phyloP scores from a whole-genome alignment of 2,888 invertebrate species.

The Apoda limacodes region DNA sequence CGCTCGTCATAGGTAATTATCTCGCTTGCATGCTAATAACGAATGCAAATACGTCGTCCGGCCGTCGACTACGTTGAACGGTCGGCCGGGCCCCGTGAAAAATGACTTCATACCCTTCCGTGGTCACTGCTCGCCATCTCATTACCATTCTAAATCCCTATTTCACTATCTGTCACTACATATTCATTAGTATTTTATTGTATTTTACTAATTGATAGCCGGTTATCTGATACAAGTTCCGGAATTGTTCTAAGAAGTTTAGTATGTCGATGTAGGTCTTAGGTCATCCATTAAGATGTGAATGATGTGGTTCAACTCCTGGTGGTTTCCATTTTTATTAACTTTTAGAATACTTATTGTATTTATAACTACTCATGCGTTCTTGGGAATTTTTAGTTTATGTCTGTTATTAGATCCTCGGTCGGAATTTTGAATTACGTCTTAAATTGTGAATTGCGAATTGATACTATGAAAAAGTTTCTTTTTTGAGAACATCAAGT shows the following conservation, averaged over 20 bases:
- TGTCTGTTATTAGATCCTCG: no score
- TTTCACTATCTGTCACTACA: conserved; percentile 11
- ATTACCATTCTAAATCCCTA: conserved; percentile 4
- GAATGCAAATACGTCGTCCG: conserved; percentile 50
- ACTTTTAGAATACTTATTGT: no score
- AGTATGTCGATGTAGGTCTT: no score
- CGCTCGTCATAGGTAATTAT: conserved; percentile 58
- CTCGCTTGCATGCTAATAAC: conserved; percentile 51
- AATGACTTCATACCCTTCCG: conserved; percentile 46
- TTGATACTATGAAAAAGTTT: no score
- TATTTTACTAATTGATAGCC: not conserved
- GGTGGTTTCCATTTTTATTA: no score
- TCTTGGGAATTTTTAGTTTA: no score
- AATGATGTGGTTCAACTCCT: no score
- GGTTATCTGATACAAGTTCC: not conserved
- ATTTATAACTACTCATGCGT: no score
- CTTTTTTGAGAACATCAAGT: no score
- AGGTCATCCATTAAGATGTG: no score
- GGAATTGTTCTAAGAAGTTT: not conserved
- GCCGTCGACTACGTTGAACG: conserved; percentile 24
- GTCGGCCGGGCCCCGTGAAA: conserved; percentile 35
- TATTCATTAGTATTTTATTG: not conserved
- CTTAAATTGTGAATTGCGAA: no score
- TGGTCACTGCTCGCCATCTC: not conserved
- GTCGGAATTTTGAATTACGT: no score